Percentiles rank a stretch among this genome's conserved stretches.
phyloP scores from a whole-genome alignment of 2,888 invertebrate species.

The Calliphora vomitoria region DNA sequence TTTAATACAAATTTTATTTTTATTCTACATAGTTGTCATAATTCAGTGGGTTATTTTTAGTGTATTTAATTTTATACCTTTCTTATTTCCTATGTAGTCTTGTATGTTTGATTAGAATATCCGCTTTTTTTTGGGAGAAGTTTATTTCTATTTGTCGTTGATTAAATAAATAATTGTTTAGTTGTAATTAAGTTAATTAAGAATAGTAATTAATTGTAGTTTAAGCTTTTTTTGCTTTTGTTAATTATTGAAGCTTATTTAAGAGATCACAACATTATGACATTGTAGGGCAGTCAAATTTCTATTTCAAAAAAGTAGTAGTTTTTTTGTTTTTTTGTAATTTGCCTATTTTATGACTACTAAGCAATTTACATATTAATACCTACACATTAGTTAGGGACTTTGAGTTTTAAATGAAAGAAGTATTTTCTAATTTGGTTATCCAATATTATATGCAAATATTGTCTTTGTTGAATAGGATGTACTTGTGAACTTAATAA shows the following conservation, averaged over 20 bases:
- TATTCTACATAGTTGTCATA: constrained; percentile 15
- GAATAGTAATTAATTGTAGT: neutral
- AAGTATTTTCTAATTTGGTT: neutral
- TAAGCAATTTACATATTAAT: neutral
- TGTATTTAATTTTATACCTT: neutral
- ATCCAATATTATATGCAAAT: no score
- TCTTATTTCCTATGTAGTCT: constrained; percentile 50
- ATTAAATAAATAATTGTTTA: constrained; percentile 8
- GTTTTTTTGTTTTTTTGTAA: neutral
- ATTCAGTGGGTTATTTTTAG: constrained; percentile 35
- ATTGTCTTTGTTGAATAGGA: no score
- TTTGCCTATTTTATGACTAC: constrained; percentile 5
- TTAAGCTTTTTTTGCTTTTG: constrained; percentile 3
- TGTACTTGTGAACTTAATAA: no score
- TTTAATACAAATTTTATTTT: neutral
- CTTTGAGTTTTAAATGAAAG: neutral
- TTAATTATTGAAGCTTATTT: constrained; percentile 22
- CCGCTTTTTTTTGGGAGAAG: constrained; percentile 34
- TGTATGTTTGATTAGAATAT: constrained; percentile 54
- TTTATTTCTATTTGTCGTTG: neutral
- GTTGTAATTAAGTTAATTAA: constrained; percentile 7
- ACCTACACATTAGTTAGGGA: neutral
- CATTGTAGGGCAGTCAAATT: constrained; percentile 65
- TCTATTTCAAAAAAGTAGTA: neutral
- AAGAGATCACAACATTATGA: constrained; percentile 62